Percentiles rank a stretch among this genome's conserved stretches.
phyloP scores from a whole-genome alignment of 2,113 vertebrate species.

The Oncorhynchus kisutch region DNA sequence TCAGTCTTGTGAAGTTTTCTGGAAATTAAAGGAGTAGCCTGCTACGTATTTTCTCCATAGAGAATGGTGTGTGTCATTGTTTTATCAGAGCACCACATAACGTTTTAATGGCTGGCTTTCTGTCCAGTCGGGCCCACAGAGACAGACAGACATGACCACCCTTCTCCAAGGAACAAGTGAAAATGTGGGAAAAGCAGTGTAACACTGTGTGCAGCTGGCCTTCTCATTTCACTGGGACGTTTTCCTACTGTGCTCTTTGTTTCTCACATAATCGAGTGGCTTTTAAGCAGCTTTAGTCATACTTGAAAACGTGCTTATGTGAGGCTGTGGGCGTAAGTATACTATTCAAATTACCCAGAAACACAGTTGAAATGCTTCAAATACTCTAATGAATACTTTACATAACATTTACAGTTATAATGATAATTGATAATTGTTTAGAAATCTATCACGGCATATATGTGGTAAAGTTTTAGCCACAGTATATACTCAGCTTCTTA shows the following conservation, averaged over 20 bases:
- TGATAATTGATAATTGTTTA: too few relatives aligned
- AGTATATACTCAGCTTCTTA: too few relatives aligned
- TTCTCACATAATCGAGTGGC: conserved; percentile 50
- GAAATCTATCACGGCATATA: too few relatives aligned
- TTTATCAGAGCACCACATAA: too few relatives aligned
- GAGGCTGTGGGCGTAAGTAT: not conserved
- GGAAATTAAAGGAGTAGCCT: too few relatives aligned
- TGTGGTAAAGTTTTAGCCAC: too few relatives aligned
- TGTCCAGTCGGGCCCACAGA: not conserved
- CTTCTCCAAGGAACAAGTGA: conserved; percentile 51
- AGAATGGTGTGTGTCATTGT: too few relatives aligned
- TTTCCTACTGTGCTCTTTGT: not conserved
- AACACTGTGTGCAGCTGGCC: conserved; percentile 53
- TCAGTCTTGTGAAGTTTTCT: not conserved
- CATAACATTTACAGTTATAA: too few relatives aligned
- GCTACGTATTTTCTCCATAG: too few relatives aligned
- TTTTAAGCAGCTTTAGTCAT: conserved; percentile 14
- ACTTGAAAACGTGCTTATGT: conserved; percentile 5
- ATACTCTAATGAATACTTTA: too few relatives aligned
- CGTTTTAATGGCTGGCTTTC: too few relatives aligned
- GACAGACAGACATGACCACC: conserved; percentile 31
- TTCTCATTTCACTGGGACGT: conserved; percentile 42
- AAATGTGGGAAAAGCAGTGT: conserved; percentile 56
- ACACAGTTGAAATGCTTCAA: too few relatives aligned
- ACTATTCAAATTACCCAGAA: not conserved